Percentiles rank a stretch among this genome's conserved stretches.
These are phyloP conservation scores for Gymnoscopelus braueri DNA, from an alignment of 2,797 vertebrate species.

Conservation along the genomic window DNA sequence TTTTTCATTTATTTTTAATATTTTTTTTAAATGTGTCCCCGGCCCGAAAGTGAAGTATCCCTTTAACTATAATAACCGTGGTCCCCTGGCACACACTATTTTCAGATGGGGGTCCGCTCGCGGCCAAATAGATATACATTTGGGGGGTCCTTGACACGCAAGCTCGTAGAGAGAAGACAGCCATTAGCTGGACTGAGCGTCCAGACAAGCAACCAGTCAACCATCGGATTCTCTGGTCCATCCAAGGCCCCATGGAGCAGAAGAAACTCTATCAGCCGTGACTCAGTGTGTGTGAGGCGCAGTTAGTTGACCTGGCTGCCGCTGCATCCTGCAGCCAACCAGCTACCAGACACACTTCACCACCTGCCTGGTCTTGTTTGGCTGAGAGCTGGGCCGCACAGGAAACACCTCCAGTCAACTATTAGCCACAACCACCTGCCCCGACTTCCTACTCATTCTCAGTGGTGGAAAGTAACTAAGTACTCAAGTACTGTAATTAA, in stretches of 20 bases:
- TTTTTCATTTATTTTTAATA: too few relatives aligned
- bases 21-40: too few relatives aligned
- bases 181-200: neutral
- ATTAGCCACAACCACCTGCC: constrained; percentile 58
- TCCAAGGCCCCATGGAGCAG: constrained; percentile 7
- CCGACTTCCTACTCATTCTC: constrained; percentile 37
- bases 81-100: too few relatives aligned
- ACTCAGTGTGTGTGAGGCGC: constrained; percentile 2
- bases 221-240: neutral
- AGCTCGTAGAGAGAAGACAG: neutral
- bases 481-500: too few relatives aligned
- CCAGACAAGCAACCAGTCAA: neutral
- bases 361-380: constrained; percentile 69
- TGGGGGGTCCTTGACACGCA: neutral
- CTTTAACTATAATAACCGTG: too few relatives aligned
- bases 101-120: too few relatives aligned
- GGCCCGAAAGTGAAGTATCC: too few relatives aligned
- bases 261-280: constrained; percentile 37
- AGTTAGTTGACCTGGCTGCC: constrained; percentile 21
- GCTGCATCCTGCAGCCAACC: constrained; percentile 34
- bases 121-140: too few relatives aligned
- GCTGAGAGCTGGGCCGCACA: constrained; percentile 50
- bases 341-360: constrained; percentile 33
- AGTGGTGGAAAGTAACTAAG: too few relatives aligned
- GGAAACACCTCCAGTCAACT: constrained; percentile 66